Percentiles rank a stretch among this genome's conserved stretches.
Conservation (phyloP, 2,797 vertebrate genomes). For the Lacerta viridis region DNA sequence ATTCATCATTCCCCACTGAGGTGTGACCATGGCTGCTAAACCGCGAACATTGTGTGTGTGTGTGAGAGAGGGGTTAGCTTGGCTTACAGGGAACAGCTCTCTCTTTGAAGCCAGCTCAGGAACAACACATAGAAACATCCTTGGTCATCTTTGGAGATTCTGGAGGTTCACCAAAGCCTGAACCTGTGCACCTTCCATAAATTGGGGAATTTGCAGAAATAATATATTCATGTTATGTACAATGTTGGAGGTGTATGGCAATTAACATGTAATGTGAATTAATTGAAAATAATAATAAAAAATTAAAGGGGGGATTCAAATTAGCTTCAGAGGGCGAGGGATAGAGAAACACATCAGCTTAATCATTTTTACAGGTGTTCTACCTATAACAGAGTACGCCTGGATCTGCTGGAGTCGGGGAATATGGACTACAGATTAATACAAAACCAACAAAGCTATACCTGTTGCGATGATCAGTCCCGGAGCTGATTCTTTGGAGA, state of each 20-base stretch:
- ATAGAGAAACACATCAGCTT: neutral
- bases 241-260: too few species aligned
- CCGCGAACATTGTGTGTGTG: too few species aligned
- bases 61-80: too few species aligned
- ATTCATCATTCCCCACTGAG: neutral
- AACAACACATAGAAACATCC: neutral
- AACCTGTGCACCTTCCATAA: neutral
- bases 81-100: neutral
- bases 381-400: neutral
- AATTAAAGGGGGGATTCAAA: neutral
- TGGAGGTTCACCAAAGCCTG: neutral
- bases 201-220: too few species aligned
- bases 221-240: too few species aligned
- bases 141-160: neutral
- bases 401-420: neutral
- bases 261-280: too few species aligned
- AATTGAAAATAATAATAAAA: too few species aligned
- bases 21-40: neutral
- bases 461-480: slow-evolving; percentile 96
- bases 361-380: neutral
- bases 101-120: neutral
- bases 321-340: neutral
- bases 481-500: slow-evolving; percentile 96
- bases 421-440: neutral
- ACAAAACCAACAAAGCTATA: slow-evolving; percentile 58